Evolutionary conservation across 2,797 vertebrate genomes (phyloP), one percentile per base, ranked within the genome.

Genomic region (Limosa lapponica): DNA sequence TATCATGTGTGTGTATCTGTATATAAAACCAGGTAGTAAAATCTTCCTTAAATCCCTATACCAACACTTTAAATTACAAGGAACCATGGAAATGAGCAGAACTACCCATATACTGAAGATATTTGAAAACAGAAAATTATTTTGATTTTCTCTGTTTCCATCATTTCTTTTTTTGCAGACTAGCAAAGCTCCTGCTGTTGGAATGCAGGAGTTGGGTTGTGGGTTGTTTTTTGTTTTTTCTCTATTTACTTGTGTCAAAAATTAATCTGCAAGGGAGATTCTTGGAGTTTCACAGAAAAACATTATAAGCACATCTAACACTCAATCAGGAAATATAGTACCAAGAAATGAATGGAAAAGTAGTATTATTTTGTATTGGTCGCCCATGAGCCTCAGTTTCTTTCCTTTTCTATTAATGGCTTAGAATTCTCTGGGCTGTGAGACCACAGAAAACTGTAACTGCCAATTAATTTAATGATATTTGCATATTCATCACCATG

Each of bases 381-480:
- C 0, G 1, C 67, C 84, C 58, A 39, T 1, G 0, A 64, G 55
- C 43, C 67, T 49, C 57, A 7, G 46, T 36, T 91, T 64, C 82
- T 74, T 78, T 43, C 34, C 70, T 89, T 48, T 70, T 54, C 54
- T 69, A 10, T 54, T 23, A 84, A 55, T 36, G 70, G 81, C 73
- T 89, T 51, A 46, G 58, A 86, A 41, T 67, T 36, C 59, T 85
- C 70, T 27, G 48, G 54, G 54, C 80, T 74, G 34, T 0, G 4
- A 83, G 66, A 89, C 77, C 62, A 64, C 52, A 52, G 70, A 52
- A 64, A 96, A 55, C 46, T 62, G 34, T 7, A 74, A 54, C 58
- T 87, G 88, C 62, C 82, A 69, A 66, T 91, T 87, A 90, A 82
- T 58, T 32, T 32, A 62, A 69, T 27, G n/a, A 23, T 65, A 73